Base-by-base conservation (phyloP, 2,888 invertebrate genomes). In the Dryadula phaetusa region DNA sequence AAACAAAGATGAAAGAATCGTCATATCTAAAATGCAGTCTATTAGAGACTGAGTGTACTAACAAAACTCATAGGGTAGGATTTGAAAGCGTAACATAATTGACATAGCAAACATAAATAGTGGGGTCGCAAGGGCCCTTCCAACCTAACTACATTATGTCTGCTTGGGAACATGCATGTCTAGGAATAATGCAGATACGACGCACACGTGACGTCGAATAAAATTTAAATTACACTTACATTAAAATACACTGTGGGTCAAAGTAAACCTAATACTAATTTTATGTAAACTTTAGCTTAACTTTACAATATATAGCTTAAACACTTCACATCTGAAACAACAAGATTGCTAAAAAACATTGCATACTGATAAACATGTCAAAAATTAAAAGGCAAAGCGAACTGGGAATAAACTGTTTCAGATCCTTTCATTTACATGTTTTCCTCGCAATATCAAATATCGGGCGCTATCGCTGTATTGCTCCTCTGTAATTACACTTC, bases 151-250 rank as follows among this genome's bases (percentile, higher is more conserved):
- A 62, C 65, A 71, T 69, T 67, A 71, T 62, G 65, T 69, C 56
- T 66, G 68, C 70, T 62, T 64, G 40, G 64, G 61, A 61, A 66
- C 70, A 70, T 69, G 69, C 90, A 88, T 90, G 90, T 82, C 86
- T 79, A 73, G 78, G 90, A 90, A 91, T 91, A 90, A 90, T 80
- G 84, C 75, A 76, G 74, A 70, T 70, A 70, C 75, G 78, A 76
- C 78, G 74, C 76, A 82, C 78, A 79, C 90, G 87, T 90, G 90
- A 79, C 82, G 75, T 70, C 76, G 90, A 87, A 90, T 90, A 89
- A 86, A 80, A 80, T 79, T 75, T 72, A 73, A 46, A 25, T 47
- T 34, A 72, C 74, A 80, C 81, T 81, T 56, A 56, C 25, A 16
- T 32, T 16, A 8, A 53, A 42, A 22, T 56, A 2, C 14, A 32